These are phyloP conservation scores for Drosophila littoralis DNA, from an alignment of 1,140 invertebrate genomes.

Conservation along the genomic window DNA sequence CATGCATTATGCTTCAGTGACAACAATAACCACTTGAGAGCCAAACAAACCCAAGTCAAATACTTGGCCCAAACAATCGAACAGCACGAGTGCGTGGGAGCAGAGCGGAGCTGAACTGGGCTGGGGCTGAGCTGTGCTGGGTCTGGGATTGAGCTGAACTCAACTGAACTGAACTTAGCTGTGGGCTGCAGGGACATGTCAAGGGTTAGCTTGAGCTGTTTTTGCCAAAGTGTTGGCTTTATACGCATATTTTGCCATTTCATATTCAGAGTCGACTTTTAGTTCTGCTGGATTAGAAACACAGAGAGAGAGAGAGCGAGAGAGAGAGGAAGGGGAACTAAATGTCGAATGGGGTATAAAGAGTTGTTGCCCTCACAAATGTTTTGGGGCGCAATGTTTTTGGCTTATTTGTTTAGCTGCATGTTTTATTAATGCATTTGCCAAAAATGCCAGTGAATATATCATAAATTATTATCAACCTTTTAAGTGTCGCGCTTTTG, in stretches of 20 bases:
- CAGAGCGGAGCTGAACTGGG: not conserved
- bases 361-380: constrained; percentile 11
- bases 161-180: not conserved
- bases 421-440: constrained; percentile 66
- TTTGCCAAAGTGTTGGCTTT: constrained; percentile 35
- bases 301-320: not conserved
- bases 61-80: constrained; percentile 34
- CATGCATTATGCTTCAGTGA: constrained; percentile 56
- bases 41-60: constrained; percentile 54
- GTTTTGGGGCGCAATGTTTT: constrained; percentile 21
- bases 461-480: constrained; percentile 69
- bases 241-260: constrained; percentile 25
- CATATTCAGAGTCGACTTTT: constrained; percentile 30
- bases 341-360: constrained; percentile 23
- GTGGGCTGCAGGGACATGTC: not conserved
- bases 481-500: constrained; percentile 43
- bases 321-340: not conserved
- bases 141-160: not conserved
- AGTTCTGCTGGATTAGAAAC: constrained; percentile 28
- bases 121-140: not conserved
- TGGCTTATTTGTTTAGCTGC: constrained; percentile 21
- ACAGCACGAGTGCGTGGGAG: not conserved
- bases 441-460: constrained; percentile 54
- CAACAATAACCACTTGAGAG: constrained; percentile 76
- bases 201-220: constrained; percentile 33